These are phyloP conservation scores for Saxidomus purpurata DNA, from an alignment of 1,140 invertebrate genomes.

Conservation along the genomic window DNA sequence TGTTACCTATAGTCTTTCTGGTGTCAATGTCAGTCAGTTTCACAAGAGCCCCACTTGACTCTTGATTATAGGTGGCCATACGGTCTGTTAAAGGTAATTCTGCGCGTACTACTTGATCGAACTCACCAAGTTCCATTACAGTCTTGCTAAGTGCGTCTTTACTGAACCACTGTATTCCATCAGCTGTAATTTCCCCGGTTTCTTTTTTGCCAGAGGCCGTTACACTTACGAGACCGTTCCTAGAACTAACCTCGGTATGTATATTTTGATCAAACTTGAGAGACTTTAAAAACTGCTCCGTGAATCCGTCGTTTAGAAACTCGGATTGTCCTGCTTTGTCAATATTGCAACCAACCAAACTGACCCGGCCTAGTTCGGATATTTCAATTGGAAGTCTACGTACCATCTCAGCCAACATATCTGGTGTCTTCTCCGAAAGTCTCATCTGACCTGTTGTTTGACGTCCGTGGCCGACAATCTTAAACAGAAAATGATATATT, in stretches of 20 bases:
- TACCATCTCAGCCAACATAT: not conserved
- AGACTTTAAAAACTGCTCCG: not conserved
- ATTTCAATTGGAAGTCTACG: not conserved
- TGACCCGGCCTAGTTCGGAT: not conserved
- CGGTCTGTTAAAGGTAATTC: not conserved
- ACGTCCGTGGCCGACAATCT: not conserved
- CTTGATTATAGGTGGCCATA: not conserved
- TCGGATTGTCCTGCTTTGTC: not conserved
- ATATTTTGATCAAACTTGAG: not conserved
- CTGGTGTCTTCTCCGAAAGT: not conserved
- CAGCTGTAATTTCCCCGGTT: not conserved
- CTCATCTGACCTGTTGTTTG: not conserved
- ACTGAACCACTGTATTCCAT: not conserved
- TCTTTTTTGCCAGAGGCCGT: not conserved
- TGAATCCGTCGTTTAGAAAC: not conserved
- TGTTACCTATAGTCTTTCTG: not conserved
- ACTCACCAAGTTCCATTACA: not conserved
- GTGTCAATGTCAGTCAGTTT: not conserved
- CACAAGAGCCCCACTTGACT: not conserved
- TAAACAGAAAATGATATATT: too few species aligned
- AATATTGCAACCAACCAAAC: not conserved
- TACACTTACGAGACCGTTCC: not conserved
- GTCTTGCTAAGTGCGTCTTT: constrained; percentile 1
- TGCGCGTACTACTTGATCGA: not conserved
- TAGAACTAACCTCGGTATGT: not conserved